A percentile compares a stretch with the other conserved stretches of the same genome.
Evolutionary conservation across 2,888 invertebrate species (phyloP).

Genomic region (Sacculina carcini): DNA sequence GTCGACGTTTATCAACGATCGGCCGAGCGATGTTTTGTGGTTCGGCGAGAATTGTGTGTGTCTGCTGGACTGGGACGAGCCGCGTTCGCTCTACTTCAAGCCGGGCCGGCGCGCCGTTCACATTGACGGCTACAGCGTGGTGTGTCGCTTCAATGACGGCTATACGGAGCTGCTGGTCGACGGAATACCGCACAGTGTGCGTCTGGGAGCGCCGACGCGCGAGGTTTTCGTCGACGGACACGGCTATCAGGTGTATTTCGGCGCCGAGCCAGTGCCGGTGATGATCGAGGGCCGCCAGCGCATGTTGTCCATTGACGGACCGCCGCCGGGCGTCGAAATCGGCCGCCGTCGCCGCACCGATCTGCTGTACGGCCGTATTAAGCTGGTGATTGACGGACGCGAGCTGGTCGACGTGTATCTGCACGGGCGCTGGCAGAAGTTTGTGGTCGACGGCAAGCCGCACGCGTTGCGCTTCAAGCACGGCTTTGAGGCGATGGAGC

Average conservation of each 20-base stretch:
- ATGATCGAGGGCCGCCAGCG: constrained; percentile 47
- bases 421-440: constrained; percentile 55
- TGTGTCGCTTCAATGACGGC: constrained; percentile 42
- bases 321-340: constrained; percentile 78
- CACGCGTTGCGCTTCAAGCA: constrained; percentile 56
- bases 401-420: constrained; percentile 51
- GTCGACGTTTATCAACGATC: constrained; percentile 34
- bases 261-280: constrained; percentile 54
- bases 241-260: constrained; percentile 78
- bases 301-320: constrained; percentile 56
- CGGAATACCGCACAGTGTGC: constrained; percentile 44
- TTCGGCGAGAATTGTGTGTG: constrained; percentile 62
- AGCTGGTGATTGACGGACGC: constrained; percentile 52
- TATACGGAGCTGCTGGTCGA: constrained; percentile 46
- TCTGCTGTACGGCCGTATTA: constrained; percentile 56
- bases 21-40: constrained; percentile 52
- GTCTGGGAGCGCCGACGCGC: constrained; percentile 70
- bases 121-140: constrained; percentile 45
- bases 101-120: constrained; percentile 40
- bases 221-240: constrained; percentile 68
- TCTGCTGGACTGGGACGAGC: constrained; percentile 60
- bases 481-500: constrained; percentile 41
- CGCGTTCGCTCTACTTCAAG: constrained; percentile 56
- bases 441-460: constrained; percentile 39
- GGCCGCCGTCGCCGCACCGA: constrained; percentile 43